Evolutionary conservation across 2,113 vertebrate species (phyloP), one percentile per base, ranked within the genome.

Genomic region (Carassius carassius): DNA sequence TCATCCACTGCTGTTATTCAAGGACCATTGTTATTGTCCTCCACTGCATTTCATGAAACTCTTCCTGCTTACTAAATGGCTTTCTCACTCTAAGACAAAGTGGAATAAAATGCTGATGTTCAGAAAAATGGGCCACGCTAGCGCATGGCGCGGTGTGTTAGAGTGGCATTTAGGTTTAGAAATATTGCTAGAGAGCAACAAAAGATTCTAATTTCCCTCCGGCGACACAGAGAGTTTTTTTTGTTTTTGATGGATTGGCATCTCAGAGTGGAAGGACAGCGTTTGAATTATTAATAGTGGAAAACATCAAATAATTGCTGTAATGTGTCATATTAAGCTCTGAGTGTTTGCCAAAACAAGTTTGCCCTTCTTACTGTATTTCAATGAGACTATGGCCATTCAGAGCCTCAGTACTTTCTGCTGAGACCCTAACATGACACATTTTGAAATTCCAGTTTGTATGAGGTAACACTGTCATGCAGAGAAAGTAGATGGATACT

Each of bases 301-400:
- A 85, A 89, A 89, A 89, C 77, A 80, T 87, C 84, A 88, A 87
- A 88, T 88, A 89, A 89, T 86, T 86, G 84, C 83, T 32, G 86
- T 86, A 78, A 88, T 89, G 82, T 78, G 87, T 90, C 89, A 90
- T 88, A 89, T 90, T 90, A 87, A 89, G 86, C 76, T 83, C 86
- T 32, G 74, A 62, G 54, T 49, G 65, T 76, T 78, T 41, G 76
- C 60, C n/a, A 88, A 86, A 82, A 73, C 56, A 13, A 83, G 41
- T 83, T 81, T 84, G 78, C 25, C 82, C 86, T 84, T 73, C 82
- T 78, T 62, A 29, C 29, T 29, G 29, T 29, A n/a, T 90, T 85
- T 77, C 81, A 87, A 35, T 72, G 56, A 69, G 58, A 74, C 65
- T 74, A 47, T 73, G 76, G 58, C 78, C 72, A 29, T 74, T n/a